These are phyloP conservation scores for Diorhabda carinulata DNA, from an alignment of 1,140 invertebrate species.

Conservation along the genomic window DNA sequence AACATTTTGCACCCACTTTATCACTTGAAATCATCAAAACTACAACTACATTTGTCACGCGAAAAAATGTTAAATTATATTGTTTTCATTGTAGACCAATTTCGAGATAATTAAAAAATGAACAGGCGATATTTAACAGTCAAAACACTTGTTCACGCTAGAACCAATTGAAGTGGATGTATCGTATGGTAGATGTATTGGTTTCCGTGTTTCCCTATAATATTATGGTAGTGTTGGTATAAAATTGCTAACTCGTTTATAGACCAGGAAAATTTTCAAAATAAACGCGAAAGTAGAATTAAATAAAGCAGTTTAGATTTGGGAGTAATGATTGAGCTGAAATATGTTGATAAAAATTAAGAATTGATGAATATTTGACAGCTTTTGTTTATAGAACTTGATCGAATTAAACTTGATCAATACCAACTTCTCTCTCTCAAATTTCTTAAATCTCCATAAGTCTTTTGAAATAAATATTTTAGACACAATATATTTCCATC, in stretches of 20 bases:
- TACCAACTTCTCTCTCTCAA: no score
- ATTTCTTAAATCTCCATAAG: no score
- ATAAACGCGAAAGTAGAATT: no score
- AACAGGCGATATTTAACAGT: slow-evolving; percentile 1
- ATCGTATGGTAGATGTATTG: slow-evolving; percentile 1
- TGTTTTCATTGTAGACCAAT: slow-evolving; percentile 16
- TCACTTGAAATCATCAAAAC: background rate
- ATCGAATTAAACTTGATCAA: no score
- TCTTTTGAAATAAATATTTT: no score
- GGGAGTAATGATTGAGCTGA: no score
- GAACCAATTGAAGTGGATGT: slow-evolving; percentile 14
- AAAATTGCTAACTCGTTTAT: background rate
- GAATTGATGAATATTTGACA: no score
- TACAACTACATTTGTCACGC: background rate
- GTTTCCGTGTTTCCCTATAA: slow-evolving; percentile 25
- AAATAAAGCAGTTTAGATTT: no score
- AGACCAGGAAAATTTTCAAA: background rate
- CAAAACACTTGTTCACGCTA: slow-evolving; percentile 12
- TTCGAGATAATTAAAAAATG: slow-evolving; percentile 19
- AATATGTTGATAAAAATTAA: no score
- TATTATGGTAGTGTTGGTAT: slow-evolving; percentile 21
- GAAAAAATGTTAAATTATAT: slow-evolving; percentile 12
- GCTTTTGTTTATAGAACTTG: no score
- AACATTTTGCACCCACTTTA: slow-evolving; percentile 13
- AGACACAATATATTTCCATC: no score